phyloP scores from a whole-genome alignment of 2,113 vertebrate genomes.

The Ophiodon elongatus region DNA sequence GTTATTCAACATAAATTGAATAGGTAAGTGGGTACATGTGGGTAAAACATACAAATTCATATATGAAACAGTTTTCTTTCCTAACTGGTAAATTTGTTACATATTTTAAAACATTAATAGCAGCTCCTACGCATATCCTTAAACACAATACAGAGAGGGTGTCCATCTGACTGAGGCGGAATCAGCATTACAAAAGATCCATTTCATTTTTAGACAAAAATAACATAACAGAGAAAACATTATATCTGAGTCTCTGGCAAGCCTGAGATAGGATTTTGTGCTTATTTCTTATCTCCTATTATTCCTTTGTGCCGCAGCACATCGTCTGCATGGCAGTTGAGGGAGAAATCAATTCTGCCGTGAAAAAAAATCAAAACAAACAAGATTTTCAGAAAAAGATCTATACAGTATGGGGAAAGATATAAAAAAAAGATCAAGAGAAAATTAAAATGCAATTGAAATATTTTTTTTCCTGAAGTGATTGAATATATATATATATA shows the following conservation, averaged over 20 bases:
- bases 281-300: conserved; percentile 69
- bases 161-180: conserved; percentile 36
- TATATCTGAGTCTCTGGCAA: conserved; percentile 48
- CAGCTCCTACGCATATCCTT: conserved; percentile 8
- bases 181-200: conserved; percentile 65
- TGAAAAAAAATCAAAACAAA: conserved; percentile 67
- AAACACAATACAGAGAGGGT: conserved; percentile 8
- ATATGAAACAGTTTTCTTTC: not conserved
- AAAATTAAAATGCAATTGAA: not conserved
- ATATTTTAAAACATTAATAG: conserved; percentile 13
- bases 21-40: not conserved
- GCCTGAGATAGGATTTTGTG: conserved; percentile 61
- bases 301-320: conserved; percentile 50
- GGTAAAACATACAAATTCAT: conserved; percentile 17
- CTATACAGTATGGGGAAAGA: conserved; percentile 6
- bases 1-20: not conserved
- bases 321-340: conserved; percentile 51
- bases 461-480: conserved; percentile 12
- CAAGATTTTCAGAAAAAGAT: conserved; percentile 48
- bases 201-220: conserved; percentile 69
- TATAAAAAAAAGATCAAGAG: conserved; percentile 4
- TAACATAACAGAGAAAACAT: conserved; percentile 65
- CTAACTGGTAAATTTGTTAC: not conserved
- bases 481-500: conserved; percentile 27
- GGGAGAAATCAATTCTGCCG: conserved; percentile 71